These are phyloP conservation scores for Oscheius sp. DNA, from an alignment of 2,888 invertebrate species.

Conservation along the genomic window DNA sequence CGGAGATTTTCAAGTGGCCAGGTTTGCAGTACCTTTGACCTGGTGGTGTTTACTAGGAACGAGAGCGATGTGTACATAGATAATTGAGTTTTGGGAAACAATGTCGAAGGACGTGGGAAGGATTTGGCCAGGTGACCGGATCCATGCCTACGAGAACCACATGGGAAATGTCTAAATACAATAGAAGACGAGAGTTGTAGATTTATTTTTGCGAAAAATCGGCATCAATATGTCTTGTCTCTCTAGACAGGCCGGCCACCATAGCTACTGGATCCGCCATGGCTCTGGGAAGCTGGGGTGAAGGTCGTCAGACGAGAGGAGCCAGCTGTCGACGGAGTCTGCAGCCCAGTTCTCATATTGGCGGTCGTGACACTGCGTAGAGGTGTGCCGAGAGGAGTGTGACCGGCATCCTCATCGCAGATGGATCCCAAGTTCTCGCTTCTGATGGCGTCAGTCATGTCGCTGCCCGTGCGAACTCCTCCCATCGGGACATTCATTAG, in stretches of 20 bases:
- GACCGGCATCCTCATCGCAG: neutral
- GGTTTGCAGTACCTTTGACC: no score
- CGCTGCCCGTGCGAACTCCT: neutral
- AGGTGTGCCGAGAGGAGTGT: neutral
- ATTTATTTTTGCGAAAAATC: neutral
- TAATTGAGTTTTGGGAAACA: conserved; percentile 20
- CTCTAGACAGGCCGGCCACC: neutral
- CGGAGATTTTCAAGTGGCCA: no score
- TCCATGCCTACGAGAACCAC: no score
- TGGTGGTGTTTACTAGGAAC: neutral
- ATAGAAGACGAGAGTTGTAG: neutral
- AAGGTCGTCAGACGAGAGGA: neutral
- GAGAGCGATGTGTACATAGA: conserved; percentile 12
- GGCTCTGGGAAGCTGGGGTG: no score
- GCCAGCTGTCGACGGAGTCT: neutral
- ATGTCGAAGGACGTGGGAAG: neutral
- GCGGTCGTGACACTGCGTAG: no score
- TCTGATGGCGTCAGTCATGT: neutral
- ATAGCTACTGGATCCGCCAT: no score
- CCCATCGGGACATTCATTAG: neutral
- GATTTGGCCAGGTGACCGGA: no score
- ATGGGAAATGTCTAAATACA: no score
- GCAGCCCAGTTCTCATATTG: no score
- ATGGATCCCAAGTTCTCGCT: neutral
- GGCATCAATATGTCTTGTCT: neutral